These are phyloP conservation scores for Naja naja DNA, from an alignment of 2,113 vertebrate genomes.

Conservation along the genomic window DNA sequence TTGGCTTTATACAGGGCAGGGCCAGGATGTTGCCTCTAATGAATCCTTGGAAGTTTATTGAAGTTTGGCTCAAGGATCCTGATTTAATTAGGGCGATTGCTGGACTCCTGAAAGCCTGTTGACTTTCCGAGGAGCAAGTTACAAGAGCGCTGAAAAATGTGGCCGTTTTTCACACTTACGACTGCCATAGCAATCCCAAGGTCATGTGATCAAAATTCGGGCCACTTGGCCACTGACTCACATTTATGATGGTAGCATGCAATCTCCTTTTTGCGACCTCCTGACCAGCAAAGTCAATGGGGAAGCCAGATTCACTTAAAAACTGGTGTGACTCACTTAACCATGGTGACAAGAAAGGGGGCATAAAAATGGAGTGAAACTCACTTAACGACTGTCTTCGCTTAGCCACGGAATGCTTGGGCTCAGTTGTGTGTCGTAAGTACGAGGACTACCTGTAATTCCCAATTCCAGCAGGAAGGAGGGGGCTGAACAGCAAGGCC, in stretches of 20 bases:
- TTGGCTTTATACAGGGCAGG: too few relatives aligned
- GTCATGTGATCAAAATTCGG: background rate
- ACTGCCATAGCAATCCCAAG: background rate
- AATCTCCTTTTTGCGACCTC: background rate
- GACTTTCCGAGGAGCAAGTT: background rate
- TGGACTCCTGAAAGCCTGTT: too few relatives aligned
- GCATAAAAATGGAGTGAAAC: background rate
- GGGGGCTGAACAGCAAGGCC: background rate
- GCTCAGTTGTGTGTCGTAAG: background rate
- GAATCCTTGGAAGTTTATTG: too few relatives aligned
- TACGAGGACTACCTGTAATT: background rate
- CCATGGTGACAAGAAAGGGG: rapidly evolving
- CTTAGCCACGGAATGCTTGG: background rate
- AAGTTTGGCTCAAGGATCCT: too few relatives aligned
- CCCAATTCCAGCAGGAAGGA: background rate
- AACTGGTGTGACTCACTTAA: background rate
- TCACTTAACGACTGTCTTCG: background rate
- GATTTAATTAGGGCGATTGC: too few relatives aligned
- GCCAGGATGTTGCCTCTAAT: too few relatives aligned
- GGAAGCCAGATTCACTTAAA: background rate
- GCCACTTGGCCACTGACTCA: too few relatives aligned
- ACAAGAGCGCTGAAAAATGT: background rate
- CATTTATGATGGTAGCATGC: background rate
- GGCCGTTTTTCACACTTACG: background rate
- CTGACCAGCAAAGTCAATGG: background rate